Evolutionary conservation across 2,797 vertebrate species (phyloP).

Genomic region (Phalanger gymnotis): DNA sequence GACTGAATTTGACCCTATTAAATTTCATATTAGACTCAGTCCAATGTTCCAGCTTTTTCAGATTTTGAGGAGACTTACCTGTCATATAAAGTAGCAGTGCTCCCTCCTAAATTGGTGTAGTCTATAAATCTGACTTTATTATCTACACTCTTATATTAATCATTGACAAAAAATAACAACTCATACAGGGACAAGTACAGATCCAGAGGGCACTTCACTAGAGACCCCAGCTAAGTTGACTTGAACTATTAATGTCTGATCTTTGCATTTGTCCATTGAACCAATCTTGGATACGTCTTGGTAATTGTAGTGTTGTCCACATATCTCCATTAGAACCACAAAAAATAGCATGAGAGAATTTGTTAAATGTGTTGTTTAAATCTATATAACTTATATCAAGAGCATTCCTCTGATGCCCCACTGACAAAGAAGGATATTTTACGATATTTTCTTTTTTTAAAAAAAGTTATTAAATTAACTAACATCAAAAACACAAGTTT

Average conservation of each 20-base stretch:
- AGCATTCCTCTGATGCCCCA: not conserved
- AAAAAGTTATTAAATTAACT: not conserved
- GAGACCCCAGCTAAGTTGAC: not conserved
- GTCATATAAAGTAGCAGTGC: not conserved
- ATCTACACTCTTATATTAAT: not conserved
- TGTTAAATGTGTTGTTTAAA: not conserved
- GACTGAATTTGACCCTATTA: not conserved
- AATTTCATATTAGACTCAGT: not conserved
- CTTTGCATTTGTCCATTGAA: not conserved
- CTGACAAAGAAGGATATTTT: not conserved
- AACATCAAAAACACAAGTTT: not conserved
- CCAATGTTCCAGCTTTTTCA: not conserved
- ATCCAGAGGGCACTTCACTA: not conserved
- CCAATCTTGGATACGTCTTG: not conserved
- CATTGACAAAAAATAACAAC: not conserved
- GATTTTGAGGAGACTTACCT: not conserved
- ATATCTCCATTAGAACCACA: not conserved
- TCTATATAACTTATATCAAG: not conserved
- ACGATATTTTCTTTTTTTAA: not conserved
- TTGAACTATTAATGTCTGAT: not conserved
- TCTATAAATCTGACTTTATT: not conserved
- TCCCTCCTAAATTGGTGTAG: not conserved
- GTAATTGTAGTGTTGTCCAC: not conserved
- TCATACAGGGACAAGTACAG: not conserved
- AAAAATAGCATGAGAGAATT: not conserved